Evolutionary conservation across 2,888 invertebrate species (phyloP).

Genomic region (Athetis lepigone): DNA sequence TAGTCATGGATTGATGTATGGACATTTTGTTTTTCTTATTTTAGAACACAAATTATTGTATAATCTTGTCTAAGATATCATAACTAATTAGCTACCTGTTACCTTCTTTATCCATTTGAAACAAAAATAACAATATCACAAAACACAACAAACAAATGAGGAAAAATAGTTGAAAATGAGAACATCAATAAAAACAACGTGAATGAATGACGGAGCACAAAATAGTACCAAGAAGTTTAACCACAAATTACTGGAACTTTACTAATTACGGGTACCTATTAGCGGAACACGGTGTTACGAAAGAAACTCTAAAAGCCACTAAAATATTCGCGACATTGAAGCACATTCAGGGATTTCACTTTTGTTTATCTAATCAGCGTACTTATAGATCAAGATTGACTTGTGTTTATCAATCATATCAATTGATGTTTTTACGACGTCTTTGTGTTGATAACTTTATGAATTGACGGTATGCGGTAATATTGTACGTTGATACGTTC

Average conservation of each 20-base stretch:
- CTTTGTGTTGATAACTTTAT: constrained; percentile 37
- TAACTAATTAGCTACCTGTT: not conserved
- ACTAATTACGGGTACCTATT: constrained; percentile 41
- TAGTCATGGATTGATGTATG: not conserved
- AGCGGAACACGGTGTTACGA: constrained; percentile 18
- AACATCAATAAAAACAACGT: constrained; percentile 7
- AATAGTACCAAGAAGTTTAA: constrained; percentile 11
- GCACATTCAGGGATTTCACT: constrained; percentile 49
- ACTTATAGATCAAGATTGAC: constrained; percentile 78
- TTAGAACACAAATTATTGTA: not conserved
- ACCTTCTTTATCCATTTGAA: constrained; percentile 20
- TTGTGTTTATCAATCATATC: constrained; percentile 74
- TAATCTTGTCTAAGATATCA: not conserved
- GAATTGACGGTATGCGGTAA: constrained; percentile 7
- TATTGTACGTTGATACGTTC: not conserved
- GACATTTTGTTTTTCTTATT: not conserved
- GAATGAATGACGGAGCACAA: constrained; percentile 31
- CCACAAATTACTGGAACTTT: constrained; percentile 20
- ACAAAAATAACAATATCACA: constrained; percentile 13
- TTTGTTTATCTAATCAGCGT: constrained; percentile 70
- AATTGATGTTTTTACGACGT: constrained; percentile 65
- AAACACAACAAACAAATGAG: constrained; percentile 2
- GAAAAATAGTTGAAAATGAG: constrained; percentile 7
- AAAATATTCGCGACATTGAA: constrained; percentile 54
- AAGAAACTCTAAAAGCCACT: constrained; percentile 28